Evolutionary conservation across 2,797 vertebrate species (phyloP), one percentile per base, ranked within the genome.

Genomic region (Poecile montanus): DNA sequence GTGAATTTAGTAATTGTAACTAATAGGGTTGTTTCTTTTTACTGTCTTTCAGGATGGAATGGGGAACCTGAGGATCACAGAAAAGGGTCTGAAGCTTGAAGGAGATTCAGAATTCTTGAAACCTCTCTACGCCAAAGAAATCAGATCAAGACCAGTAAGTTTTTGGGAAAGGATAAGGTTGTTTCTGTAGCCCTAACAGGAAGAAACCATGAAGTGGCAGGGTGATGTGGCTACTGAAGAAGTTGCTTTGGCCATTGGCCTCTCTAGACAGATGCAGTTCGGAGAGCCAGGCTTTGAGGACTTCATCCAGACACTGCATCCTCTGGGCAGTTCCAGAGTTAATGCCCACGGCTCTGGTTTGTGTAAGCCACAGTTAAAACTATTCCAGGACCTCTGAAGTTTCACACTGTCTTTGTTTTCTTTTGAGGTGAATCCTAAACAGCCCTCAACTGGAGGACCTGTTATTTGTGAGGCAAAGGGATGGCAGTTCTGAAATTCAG

Each of bases 41-140:
- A 50, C 38, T 95, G 51, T 96, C n/a, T 97, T 98, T 89, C 97
- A 99, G 99, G 99, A 99, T 91, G 99, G 99, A 91, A 99, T 99
- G 99, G 99, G 99, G 68, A 99, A 99, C 97, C 98, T 99, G 96
- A 98, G 99, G 97, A 99, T 99, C 97, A 99, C 99, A 13, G 99
- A 99, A 91, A 99, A 99, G 93, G 99, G 99, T 94, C 98, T 99
- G 97, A 99, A 98, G 97, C 98, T 99, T 85, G 99, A 99, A 97
- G 99, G 99, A 90, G 98, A 99, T 97, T 99, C 99, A 4, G 99
- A 99, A 98, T 99, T 99, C 97, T 98, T 99, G 95, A 98, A 99
- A 98, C 99, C 99, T 91, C 99, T 99, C 95, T 99, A 99, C 97
- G 99, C 99, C 99, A 99, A 99, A 99, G 99, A 99, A 99, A 99